Percentiles rank a stretch among this genome's conserved stretches.
These are phyloP conservation scores for Eidolon helvum DNA, from an alignment of 2,113 vertebrate genomes.

Conservation along the genomic window DNA sequence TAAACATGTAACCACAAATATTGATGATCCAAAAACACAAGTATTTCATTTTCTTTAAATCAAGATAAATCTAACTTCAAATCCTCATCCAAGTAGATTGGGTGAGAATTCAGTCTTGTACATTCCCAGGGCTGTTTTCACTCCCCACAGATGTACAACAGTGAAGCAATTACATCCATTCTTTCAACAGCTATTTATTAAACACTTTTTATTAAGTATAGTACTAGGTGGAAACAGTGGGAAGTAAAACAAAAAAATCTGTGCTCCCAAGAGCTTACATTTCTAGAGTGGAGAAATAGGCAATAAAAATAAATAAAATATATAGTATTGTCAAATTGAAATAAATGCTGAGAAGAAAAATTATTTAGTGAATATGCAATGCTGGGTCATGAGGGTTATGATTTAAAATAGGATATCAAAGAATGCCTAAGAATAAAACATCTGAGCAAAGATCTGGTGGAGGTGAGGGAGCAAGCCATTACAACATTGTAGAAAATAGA, in stretches of 20 bases:
- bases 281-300: neutral
- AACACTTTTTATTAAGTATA: neutral
- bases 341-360: neutral
- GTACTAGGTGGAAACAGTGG: neutral
- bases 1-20: neutral
- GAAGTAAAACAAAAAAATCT: neutral
- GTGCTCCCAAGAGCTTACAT: neutral
- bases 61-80: neutral
- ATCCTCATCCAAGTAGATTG: neutral
- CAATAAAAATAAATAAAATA: neutral
- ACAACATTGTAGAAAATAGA: no score
- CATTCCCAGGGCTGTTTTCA: neutral
- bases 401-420: neutral
- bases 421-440: neutral
- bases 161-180: neutral
- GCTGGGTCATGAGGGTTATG: neutral
- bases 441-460: neutral
- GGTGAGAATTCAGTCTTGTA: neutral
- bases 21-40: neutral
- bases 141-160: neutral
- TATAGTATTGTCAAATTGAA: neutral
- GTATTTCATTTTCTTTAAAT: neutral
- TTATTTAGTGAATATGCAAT: neutral
- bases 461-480: neutral
- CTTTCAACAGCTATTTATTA: neutral